Base-by-base conservation (phyloP, 2,888 invertebrate genomes). In the Rhamphomyia laevipes region DNA sequence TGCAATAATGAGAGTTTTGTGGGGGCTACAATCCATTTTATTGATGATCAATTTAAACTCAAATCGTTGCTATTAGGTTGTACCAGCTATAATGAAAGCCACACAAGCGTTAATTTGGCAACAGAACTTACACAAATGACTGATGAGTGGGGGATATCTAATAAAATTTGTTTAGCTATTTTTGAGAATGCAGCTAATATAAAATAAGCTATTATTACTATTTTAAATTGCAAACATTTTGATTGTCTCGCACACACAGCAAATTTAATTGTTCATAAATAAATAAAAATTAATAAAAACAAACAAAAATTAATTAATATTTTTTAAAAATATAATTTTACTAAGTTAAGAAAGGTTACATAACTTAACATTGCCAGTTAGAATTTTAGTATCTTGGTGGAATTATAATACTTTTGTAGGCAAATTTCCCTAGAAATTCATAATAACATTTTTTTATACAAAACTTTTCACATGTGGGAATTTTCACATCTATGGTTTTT, bases 31-130 rank as follows among this genome's bases (percentile, higher is more conserved):
- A 27, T 43, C 10, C 60, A 62, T 54, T 63, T 54, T 51, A 50
- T 59, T 21, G 43, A 56, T 46, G 42, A 55, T 4, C 42, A 58
- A 44, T 63, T 59, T 56, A 31, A 55, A 51, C 13, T 58, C 7
- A 54, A 59, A 44, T 58, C 58, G 10, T 15, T 56, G 18, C 43
- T 61, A 23, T 47, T 62, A 15, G 54, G 55, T 11, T 60, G 59
- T 47, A 27, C 27, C n/a, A 12, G 45, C 35, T 57, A 56, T 45
- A n/a, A 17, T 31, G 53, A 53, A 37, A 50, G 48, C 11, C 61
- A 62, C 49, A 61, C 61, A 7, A n/a, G n/a, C n/a, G n/a, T n/a
- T n/a, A n/a, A n/a, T n/a, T n/a, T 62, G 35, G 60, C 58, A 9
- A 37, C 27, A 2, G 53, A 54, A 50, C 41, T 61, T 17, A 56